Evolutionary conservation across 2,888 invertebrate genomes (phyloP), one percentile per base, ranked within the genome.

Genomic region (Glomeris marginata): DNA sequence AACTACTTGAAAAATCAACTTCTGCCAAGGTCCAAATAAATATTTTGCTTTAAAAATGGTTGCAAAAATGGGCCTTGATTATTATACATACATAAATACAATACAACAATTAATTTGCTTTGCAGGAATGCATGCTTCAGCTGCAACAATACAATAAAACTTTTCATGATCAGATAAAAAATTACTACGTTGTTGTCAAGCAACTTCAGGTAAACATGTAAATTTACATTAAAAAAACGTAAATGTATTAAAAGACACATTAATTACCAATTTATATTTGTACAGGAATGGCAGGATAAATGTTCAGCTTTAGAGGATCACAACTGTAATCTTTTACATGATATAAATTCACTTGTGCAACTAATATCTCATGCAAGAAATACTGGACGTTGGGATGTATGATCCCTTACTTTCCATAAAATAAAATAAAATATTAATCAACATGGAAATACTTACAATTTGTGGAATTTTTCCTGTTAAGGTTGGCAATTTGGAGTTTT

Each of bases 401-500:
- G 49, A n/a, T 22, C 15, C 11, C 16, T 10, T 10, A 13, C 8
- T 41, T 16, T 10, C 16, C 10, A 41, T 41, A 41, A n/a, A 45
- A 40, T 40, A 11, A 16, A 37, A 8, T 33, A 45, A 37, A 37
- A 10, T 36, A 11, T 36, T 36, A 36, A 36, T 11, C 36, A 13
- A 11, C 11, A 11, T 36, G 36, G 11, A 11, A 36, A 11, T 36
- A 13, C 36, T 36, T 11, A 36, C 11, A 13, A 36, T 44, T 37
- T n/a, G 16, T 45, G 36, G 11, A 11, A 13, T 13, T 41, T 20
- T 45, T 21, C 20, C 6, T 21, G 36, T 38, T 37, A 10, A 49
- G 49, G 43, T 49, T 33, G 49, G 49, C 16, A 49, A 49, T 36
- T 43, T 49, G 22, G 49, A 49, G 20, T 49, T 49, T 34, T 49